A percentile compares a stretch with the other conserved stretches of the same genome.
phyloP scores from a whole-genome alignment of 1,140 invertebrate species.

The Pemphigus obesinymphae region DNA sequence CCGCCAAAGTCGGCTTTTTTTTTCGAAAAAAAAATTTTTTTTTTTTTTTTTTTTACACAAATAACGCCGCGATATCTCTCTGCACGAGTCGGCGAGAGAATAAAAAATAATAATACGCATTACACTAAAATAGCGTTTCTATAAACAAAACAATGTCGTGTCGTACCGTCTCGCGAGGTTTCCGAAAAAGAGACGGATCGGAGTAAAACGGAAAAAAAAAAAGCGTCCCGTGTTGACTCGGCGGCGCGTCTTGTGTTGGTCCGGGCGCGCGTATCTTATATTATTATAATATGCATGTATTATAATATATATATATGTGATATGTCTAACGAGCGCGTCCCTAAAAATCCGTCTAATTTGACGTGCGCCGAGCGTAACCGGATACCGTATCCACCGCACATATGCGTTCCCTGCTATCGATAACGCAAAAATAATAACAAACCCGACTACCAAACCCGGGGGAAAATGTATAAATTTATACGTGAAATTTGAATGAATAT shows the following conservation, averaged over 20 bases:
- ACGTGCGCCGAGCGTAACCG: constrained; percentile 10
- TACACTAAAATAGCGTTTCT: too few species aligned
- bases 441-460: too few species aligned
- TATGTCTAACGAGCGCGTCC: background rate
- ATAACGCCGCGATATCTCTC: background rate
- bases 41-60: too few species aligned
- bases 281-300: background rate
- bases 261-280: background rate
- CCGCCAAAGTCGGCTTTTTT: constrained; percentile 20
- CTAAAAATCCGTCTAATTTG: constrained; percentile 26
- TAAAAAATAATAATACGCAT: background rate
- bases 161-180: too few species aligned
- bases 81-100: background rate
- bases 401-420: background rate
- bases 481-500: too few species aligned
- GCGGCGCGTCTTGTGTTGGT: background rate
- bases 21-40: too few species aligned
- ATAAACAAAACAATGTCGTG: background rate
- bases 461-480: too few species aligned
- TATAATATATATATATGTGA: background rate
- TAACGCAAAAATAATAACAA: background rate
- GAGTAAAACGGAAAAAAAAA: background rate
- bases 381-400: constrained; percentile 8
- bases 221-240: constrained; percentile 2
- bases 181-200: too few species aligned